These are phyloP conservation scores for Tanytarsus gracilentus DNA, from an alignment of 2,888 invertebrate genomes.

Conservation along the genomic window DNA sequence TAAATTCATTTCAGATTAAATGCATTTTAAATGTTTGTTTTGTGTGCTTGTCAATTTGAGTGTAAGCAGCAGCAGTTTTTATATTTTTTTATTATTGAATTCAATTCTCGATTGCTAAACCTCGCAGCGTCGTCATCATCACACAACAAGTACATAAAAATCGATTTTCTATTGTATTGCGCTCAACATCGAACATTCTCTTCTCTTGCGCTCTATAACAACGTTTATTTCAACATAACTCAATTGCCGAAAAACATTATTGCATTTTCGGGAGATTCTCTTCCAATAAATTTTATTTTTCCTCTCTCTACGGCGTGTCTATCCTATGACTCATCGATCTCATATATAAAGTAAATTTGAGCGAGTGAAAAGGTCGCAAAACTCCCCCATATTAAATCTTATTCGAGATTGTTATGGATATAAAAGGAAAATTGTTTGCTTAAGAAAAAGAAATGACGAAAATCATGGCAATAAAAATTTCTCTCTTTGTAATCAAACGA, in stretches of 20 bases:
- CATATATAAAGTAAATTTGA: no score
- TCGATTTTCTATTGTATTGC: conserved; percentile 15
- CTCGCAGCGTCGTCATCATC: no score
- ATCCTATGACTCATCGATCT: conserved; percentile 6
- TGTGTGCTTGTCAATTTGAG: not conserved
- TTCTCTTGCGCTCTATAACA: conserved; percentile 6
- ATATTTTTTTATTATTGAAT: not conserved
- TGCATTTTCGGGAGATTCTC: not conserved
- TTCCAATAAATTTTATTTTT: conserved; percentile 20
- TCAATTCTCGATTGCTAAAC: conserved; percentile 9
- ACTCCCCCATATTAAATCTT: no score
- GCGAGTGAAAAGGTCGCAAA: no score
- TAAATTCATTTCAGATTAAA: not conserved
- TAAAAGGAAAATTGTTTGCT: not conserved
- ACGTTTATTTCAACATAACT: conserved; percentile 19
- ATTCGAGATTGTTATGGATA: conserved; percentile 24
- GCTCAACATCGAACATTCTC: not conserved
- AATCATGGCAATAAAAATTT: not conserved
- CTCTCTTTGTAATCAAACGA: not conserved
- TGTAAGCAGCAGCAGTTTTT: no score
- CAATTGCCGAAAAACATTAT: conserved; percentile 10
- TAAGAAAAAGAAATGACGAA: not conserved
- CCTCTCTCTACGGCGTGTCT: not conserved
- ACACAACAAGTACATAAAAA: conserved; percentile 15
- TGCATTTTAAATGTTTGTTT: not conserved